phyloP scores from a whole-genome alignment of 2,888 invertebrate species.

The Schizaphis graminum region DNA sequence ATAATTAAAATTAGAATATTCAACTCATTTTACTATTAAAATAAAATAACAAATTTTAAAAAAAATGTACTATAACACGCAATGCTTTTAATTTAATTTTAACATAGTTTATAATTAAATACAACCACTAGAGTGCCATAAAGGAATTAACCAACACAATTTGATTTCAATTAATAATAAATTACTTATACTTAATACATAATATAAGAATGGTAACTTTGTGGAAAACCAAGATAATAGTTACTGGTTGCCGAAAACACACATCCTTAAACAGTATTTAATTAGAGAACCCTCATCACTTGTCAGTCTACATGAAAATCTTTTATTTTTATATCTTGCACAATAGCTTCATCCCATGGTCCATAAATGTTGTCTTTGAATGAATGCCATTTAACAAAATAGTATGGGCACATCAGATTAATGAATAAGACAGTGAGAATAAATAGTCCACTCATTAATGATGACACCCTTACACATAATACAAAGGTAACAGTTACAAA shows the following conservation, averaged over 20 bases:
- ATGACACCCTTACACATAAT: conserved; percentile 73
- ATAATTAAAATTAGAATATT: not conserved
- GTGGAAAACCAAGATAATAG: conserved; percentile 18
- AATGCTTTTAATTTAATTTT: not conserved
- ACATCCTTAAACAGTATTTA: conserved; percentile 25
- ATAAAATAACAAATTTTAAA: conserved; percentile 36
- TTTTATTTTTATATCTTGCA: conserved; percentile 69
- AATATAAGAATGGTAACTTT: conserved; percentile 48
- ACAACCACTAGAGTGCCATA: not conserved
- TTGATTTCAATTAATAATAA: conserved; percentile 5
- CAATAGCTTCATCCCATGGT: conserved; percentile 97
- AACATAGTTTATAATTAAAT: not conserved
- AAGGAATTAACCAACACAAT: not conserved
- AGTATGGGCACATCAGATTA: conserved; percentile 80
- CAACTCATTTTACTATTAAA: conserved; percentile 8
- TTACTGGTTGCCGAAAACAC: conserved; percentile 9
- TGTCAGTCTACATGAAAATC: conserved; percentile 48
- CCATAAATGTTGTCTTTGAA: conserved; percentile 95
- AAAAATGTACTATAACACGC: not conserved
- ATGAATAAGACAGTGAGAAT: conserved; percentile 76
- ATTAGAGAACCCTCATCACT: conserved; percentile 8
- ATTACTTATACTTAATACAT: conserved; percentile 36
- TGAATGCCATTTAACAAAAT: conserved; percentile 83
- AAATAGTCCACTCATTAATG: conserved; percentile 76
- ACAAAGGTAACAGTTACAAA: conserved; percentile 71